Evolutionary conservation across 2,797 vertebrate genomes (phyloP).

Genomic region (Moxostoma hubbsi): DNA sequence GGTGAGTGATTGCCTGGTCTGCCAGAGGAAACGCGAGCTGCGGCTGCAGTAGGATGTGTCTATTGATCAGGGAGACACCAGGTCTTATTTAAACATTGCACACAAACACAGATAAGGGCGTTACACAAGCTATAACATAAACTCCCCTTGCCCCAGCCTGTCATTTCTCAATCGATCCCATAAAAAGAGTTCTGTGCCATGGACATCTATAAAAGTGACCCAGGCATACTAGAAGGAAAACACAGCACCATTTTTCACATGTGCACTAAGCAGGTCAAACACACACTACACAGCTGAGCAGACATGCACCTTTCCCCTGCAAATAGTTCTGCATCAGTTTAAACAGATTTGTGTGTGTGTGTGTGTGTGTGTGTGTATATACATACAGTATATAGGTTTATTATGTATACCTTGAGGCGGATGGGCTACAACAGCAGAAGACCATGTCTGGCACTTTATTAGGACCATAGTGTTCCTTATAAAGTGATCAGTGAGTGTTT

Average conservation of each 20-base stretch:
- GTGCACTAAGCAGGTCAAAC: conserved; percentile 28
- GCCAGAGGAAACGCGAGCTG: conserved; percentile 50
- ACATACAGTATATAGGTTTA: neutral
- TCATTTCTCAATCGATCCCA: conserved; percentile 59
- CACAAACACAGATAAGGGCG: conserved; percentile 65
- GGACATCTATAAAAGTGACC: conserved; percentile 57
- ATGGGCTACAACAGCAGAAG: too few relatives aligned
- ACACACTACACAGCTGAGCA: conserved; percentile 31
- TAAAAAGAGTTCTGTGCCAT: conserved; percentile 54
- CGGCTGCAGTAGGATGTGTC: conserved; percentile 46
- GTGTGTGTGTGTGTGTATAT: too few relatives aligned
- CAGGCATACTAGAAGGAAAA: conserved; percentile 37
- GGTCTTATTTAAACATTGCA: conserved; percentile 69
- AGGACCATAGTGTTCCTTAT: too few relatives aligned
- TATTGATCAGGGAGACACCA: conserved; percentile 66
- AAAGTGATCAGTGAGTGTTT: too few relatives aligned
- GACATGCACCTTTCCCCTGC: neutral
- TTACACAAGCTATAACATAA: conserved; percentile 62
- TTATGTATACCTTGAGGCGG: too few relatives aligned
- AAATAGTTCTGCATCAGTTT: conserved; percentile 1
- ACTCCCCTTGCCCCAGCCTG: conserved; percentile 34
- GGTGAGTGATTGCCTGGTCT: conserved; percentile 8
- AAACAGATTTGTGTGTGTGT: neutral
- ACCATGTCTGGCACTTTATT: too few relatives aligned
- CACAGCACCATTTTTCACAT: conserved; percentile 4